Evolutionary conservation across 2,113 vertebrate species (phyloP).

Genomic region (Castor canadensis): DNA sequence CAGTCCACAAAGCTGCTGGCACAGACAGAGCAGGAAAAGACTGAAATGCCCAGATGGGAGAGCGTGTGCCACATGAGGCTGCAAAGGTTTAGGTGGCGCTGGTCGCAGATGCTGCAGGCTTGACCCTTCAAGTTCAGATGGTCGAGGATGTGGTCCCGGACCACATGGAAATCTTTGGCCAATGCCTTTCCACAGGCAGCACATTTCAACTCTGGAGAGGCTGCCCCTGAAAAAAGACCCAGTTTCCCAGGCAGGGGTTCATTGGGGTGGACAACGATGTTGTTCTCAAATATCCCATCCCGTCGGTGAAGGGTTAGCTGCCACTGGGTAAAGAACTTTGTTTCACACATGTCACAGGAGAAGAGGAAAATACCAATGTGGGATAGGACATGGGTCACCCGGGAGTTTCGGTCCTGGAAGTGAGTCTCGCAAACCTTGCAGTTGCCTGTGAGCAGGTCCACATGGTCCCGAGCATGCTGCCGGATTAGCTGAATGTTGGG

Average conservation of each 20-base stretch:
- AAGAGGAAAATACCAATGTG: slow-evolving; percentile 96
- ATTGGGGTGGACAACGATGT: slow-evolving; percentile 86
- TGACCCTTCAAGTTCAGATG: slow-evolving; percentile 92
- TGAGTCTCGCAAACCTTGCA: slow-evolving; percentile 92
- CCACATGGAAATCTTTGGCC: slow-evolving; percentile 92
- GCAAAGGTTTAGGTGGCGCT: slow-evolving; percentile 91
- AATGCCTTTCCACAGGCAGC: slow-evolving; percentile 88
- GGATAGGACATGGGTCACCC: slow-evolving; percentile 90
- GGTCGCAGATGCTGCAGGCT: slow-evolving; percentile 91
- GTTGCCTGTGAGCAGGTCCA: slow-evolving; percentile 88
- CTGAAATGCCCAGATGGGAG: slow-evolving; percentile 90
- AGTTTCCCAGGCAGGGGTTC: slow-evolving; percentile 81
- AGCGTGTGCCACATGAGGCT: slow-evolving; percentile 95
- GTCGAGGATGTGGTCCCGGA: slow-evolving; percentile 91
- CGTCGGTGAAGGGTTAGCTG: slow-evolving; percentile 93
- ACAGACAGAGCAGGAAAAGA: slow-evolving; percentile 94
- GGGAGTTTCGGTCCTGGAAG: slow-evolving; percentile 89
- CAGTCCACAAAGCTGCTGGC: slow-evolving; percentile 93
- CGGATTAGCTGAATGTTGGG: slow-evolving; percentile 91
- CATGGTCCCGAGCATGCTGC: slow-evolving; percentile 90
- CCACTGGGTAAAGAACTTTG: slow-evolving; percentile 93
- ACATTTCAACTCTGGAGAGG: slow-evolving; percentile 87
- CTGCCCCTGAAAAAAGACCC: slow-evolving; percentile 74
- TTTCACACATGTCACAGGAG: slow-evolving; percentile 95
- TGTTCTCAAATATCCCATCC: slow-evolving; percentile 87